Evolutionary conservation across 2,797 vertebrate species (phyloP), one percentile per base, ranked within the genome.

Genomic region (Scarus forsteni): DNA sequence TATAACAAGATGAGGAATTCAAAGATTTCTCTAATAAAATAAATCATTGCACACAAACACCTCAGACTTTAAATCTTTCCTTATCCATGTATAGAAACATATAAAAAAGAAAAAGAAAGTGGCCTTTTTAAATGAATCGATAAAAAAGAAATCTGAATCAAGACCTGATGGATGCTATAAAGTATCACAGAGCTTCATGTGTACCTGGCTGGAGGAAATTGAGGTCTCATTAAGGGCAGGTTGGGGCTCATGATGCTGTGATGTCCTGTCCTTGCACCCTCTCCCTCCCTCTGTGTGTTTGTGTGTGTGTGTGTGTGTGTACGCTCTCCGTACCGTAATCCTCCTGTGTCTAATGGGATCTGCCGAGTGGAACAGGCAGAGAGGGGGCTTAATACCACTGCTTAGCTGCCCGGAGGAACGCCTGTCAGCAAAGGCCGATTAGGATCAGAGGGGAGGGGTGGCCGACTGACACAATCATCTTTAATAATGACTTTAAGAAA

Each of bases 321-420:
- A 83, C 64, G 57, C 72, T 78, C 66, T 72, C 82, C 50, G 64
- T 81, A 76, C 84, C 74, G 66, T 92, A 94, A 94, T 94, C 92
- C 90, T 81, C 83, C 86, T 89, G 90, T 89, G 91, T 90, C 91
- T 95, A 94, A 94, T 94, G 90, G 92, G 93, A 93, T 94, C 91
- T 90, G 86, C 78, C 66, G 90, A 91, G 88, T 91, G 92, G 90
- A 94, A 93, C 91, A 92, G 85, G 87, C 85, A 90, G 92, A 86
- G 88, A 89, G 81, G 86, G 86, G 88, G 88, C 89, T 93, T 94
- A 94, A 93, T 91, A 84, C 88, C 76, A 72, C 75, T 56, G 85
- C 89, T 92, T 90, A 93, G 93, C 87, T 88, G 88, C 86, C 92
- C 81, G 62, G 79, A 92, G 89, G 83, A 93, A 91, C 64, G 89